Percentiles rank a stretch among this genome's conserved stretches.
phyloP scores from a whole-genome alignment of 2,888 invertebrate species.

The Arctia plantaginis region DNA sequence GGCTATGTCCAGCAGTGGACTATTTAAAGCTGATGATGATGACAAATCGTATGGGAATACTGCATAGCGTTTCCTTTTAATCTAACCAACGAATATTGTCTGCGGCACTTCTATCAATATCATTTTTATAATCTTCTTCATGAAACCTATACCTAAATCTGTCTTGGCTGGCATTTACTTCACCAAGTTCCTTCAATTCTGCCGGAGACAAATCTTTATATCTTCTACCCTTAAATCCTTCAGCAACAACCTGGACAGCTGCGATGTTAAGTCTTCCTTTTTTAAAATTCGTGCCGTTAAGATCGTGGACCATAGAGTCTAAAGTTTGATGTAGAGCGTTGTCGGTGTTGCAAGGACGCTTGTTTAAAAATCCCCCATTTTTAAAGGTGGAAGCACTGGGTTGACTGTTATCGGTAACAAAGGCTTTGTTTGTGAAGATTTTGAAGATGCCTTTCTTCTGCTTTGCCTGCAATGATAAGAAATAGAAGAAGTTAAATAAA shows the following conservation, averaged over 20 bases:
- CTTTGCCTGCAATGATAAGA: conserved; percentile 56
- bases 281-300: conserved; percentile 57
- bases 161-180: conserved; percentile 72
- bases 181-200: conserved; percentile 71
- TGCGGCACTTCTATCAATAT: conserved; percentile 58
- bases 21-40: too few relatives aligned
- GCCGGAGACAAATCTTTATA: conserved; percentile 70
- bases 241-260: conserved; percentile 53
- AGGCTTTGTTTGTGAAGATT: conserved; percentile 69
- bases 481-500: neutral
- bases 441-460: conserved; percentile 54
- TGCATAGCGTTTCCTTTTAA: conserved; percentile 36
- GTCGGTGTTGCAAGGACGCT: conserved; percentile 68
- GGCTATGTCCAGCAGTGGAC: too few relatives aligned
- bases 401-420: conserved; percentile 52
- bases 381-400: conserved; percentile 48
- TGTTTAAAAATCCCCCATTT: conserved; percentile 73
- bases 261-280: conserved; percentile 34
- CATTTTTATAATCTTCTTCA: conserved; percentile 71
- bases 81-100: conserved; percentile 72
- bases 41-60: neutral
- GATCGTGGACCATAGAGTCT: conserved; percentile 72
- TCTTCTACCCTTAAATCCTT: conserved; percentile 69
- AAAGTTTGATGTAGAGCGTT: conserved; percentile 72
- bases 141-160: conserved; percentile 73